These are phyloP conservation scores for Neelides folsomi DNA, from an alignment of 2,888 invertebrate genomes.

Conservation along the genomic window DNA sequence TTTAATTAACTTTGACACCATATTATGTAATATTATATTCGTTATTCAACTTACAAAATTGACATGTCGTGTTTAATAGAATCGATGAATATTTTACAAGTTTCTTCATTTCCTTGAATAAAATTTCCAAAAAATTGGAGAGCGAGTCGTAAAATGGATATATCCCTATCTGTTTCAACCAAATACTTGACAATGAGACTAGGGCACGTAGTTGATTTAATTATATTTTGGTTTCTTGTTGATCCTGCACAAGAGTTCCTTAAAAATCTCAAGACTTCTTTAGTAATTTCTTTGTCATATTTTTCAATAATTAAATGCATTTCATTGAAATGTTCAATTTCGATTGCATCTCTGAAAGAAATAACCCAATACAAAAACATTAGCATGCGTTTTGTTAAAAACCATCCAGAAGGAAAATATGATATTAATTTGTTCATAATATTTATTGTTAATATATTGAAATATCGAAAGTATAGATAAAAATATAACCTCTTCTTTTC, in stretches of 20 bases:
- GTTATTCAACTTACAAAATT: neutral
- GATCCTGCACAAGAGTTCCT: conserved; percentile 14
- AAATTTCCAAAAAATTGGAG: conserved; percentile 18
- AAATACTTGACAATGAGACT: neutral
- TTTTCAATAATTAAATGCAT: neutral
- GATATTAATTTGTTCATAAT: no score
- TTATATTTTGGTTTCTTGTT: conserved; percentile 14
- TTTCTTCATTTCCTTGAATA: conserved; percentile 14
- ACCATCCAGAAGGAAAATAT: no score
- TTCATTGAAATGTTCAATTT: neutral
- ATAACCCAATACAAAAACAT: no score
- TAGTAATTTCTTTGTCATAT: conserved; percentile 1
- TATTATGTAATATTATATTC: no score
- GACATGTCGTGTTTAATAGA: conserved; percentile 3
- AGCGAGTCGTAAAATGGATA: conserved; percentile 1
- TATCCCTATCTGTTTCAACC: neutral
- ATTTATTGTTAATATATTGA: no score
- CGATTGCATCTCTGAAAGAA: neutral
- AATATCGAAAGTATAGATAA: no score
- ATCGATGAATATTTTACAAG: conserved; percentile 1
- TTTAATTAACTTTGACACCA: no score
- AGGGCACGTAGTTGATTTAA: conserved; percentile 1
- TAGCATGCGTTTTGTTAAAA: no score
- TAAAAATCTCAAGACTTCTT: conserved; percentile 10
- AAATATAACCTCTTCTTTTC: no score